Evolutionary conservation across 1,140 invertebrate genomes (phyloP).

Genomic region (Bombus consobrinus): DNA sequence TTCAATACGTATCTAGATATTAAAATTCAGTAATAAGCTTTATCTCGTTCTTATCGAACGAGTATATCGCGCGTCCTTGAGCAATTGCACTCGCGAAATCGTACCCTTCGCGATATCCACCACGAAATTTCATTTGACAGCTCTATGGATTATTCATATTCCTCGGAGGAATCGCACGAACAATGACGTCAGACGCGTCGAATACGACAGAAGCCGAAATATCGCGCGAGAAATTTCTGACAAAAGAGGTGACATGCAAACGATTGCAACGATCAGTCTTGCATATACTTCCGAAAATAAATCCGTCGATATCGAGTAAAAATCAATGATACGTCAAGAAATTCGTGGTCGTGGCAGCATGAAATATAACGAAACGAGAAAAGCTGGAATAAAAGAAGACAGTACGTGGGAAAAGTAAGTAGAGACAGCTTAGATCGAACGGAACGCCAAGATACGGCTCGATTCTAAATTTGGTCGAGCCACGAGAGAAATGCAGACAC

Average conservation of each 20-base stretch:
- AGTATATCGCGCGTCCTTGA: background rate
- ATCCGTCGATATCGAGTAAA: background rate
- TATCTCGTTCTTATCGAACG: background rate
- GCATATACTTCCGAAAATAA: background rate
- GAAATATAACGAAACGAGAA: background rate
- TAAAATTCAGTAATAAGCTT: background rate
- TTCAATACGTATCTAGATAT: background rate
- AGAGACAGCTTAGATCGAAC: background rate
- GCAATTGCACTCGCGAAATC: background rate
- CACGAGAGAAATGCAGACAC: background rate
- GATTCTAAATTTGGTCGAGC: constrained; percentile 49
- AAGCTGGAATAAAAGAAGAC: background rate
- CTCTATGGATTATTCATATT: constrained; percentile 8
- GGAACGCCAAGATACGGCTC: constrained; percentile 27
- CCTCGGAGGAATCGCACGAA: background rate
- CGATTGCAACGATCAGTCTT: background rate
- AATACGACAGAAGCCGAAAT: background rate
- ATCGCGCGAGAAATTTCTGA: background rate
- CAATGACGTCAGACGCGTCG: background rate
- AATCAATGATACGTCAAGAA: background rate
- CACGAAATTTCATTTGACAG: background rate
- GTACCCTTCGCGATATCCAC: background rate
- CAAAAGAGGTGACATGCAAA: background rate
- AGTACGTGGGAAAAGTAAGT: background rate
- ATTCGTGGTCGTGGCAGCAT: background rate